Conservation (phyloP, 2,888 invertebrate genomes). For the Archaeoteleia sp. region DNA sequence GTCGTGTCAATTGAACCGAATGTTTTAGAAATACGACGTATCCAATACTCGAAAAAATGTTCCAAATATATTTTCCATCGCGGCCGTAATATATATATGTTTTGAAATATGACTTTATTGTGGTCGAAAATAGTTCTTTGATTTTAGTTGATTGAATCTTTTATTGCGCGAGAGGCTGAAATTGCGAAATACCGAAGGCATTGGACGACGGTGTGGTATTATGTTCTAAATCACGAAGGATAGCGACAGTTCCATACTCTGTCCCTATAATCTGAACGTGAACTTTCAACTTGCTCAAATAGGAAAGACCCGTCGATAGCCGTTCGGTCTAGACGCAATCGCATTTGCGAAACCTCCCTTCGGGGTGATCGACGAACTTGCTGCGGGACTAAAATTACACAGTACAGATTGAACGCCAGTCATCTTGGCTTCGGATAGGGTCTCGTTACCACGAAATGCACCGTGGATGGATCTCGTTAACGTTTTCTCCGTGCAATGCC, state of each 20-base stretch:
- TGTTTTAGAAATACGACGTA: no score
- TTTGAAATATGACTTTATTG: no score
- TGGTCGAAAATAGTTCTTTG: neutral
- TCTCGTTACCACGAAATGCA: constrained; percentile 30
- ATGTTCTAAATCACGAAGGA: constrained; percentile 14
- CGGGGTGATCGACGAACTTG: constrained; percentile 34
- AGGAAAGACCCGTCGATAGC: constrained; percentile 35
- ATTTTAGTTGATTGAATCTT: neutral
- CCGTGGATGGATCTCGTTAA: constrained; percentile 42
- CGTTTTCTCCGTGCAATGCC: constrained; percentile 48
- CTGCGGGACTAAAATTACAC: constrained; percentile 39
- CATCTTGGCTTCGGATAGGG: constrained; percentile 28
- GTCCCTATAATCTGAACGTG: constrained; percentile 22
- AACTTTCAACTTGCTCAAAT: constrained; percentile 24
- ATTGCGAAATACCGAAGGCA: constrained; percentile 4
- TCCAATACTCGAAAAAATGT: no score
- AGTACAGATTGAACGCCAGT: constrained; percentile 37
- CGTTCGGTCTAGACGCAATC: constrained; percentile 45
- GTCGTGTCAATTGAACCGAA: no score
- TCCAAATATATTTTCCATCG: no score
- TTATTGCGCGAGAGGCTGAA: neutral
- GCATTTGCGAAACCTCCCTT: constrained; percentile 37
- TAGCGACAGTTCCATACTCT: constrained; percentile 1
- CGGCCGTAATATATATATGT: no score
- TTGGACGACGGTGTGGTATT: neutral